Evolutionary conservation across 2,797 vertebrate genomes (phyloP), one percentile per base, ranked within the genome.

Genomic region (Phoeniculus purpureus): DNA sequence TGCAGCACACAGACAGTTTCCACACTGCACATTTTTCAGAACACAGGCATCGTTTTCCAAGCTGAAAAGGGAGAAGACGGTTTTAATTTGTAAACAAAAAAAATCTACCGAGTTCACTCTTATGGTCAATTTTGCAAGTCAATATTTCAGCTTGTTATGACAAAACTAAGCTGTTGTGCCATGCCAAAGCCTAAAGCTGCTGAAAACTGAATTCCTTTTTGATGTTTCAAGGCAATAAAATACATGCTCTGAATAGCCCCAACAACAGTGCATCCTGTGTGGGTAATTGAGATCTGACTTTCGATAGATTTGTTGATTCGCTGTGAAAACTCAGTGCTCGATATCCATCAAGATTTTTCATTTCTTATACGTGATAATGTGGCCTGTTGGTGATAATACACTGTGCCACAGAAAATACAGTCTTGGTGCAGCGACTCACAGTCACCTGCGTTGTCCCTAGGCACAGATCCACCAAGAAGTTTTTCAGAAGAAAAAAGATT

Each of bases 21-120:
- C 29, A 72, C 81, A 68, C 16, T 3, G 10, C 3, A 6, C 34
- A n/a, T 58, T 92, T 56, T 37, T 93, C 59, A 68, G 59, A 74
- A 61, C 32, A 45, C 21, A n/a, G 23, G 21, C 61, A 68, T 48
- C 31, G 5, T 68, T 74, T 20, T 26, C 68, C 56, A 37, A 80
- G 58, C 51, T 82, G 80, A 55, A 92, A n/a, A 93, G 81, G 14
- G 14, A 81, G 47, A 82, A 74, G 34, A 52, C 10, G 64, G 56
- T 25, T 91, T 90, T 90, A 73, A 83, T 81, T 78, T 81, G 61
- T 51, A 50, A 88, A 56, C n/a, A 56, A 78, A 87, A 78, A 87
- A 52, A 78, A 1, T 11, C 12, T 10, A 32, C 31, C 40, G 54
- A 64, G 54, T 65, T 94, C 74, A 19, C 14, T 66, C 58, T 85